Base-by-base conservation (phyloP, 2,888 invertebrate species). In the Falcaria lacertinaria region DNA sequence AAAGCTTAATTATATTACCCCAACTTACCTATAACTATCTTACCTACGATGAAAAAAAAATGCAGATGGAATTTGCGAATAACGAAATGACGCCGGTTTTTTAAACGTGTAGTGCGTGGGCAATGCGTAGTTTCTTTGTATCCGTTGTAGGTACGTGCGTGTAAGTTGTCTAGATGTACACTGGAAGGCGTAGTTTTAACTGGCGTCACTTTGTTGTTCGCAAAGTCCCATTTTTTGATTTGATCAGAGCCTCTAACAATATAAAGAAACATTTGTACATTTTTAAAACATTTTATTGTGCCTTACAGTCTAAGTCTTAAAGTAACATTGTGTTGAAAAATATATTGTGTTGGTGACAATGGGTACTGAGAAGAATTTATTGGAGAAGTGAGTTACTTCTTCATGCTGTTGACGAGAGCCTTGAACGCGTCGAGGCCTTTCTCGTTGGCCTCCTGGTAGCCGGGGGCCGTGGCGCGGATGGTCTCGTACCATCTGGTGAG, bases 381-480 rank as follows among this genome's bases (percentile, higher is more conserved):
- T 15, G 44, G 35, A 33, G 36, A 16, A 13, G 13, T 4, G 17
- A 47, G 50, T 79, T 74, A 84, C 77, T 86, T 84, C 78, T 86
- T 87, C 74, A 86, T 74, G 64, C 70, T 80, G 61, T 75, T 80
- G 57, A 83, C 81, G 28, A 89, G 74, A 0, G 65, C 79, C 65
- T 91, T 91, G 80, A 91, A 91, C 14, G 89, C 90, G 36, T 86
- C 83, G 41, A 91, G 68, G 5, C 91, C 91, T 41, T 88, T 85
- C 75, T 90, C 87, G 67, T 92, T 92, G 47, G 91, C 87, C 43
- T 91, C 91, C 64, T 86, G 80, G 74, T 91, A 89, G 15, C 88
- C 87, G 0, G 88, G 86, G 0, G 87, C 88, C 2, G 84, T 70
- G 47, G 61, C 64, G 65, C 83, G 86, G 4, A 87, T 73, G 32